phyloP scores from a whole-genome alignment of 1,140 invertebrate genomes.

The Bathynomus jamesi region DNA sequence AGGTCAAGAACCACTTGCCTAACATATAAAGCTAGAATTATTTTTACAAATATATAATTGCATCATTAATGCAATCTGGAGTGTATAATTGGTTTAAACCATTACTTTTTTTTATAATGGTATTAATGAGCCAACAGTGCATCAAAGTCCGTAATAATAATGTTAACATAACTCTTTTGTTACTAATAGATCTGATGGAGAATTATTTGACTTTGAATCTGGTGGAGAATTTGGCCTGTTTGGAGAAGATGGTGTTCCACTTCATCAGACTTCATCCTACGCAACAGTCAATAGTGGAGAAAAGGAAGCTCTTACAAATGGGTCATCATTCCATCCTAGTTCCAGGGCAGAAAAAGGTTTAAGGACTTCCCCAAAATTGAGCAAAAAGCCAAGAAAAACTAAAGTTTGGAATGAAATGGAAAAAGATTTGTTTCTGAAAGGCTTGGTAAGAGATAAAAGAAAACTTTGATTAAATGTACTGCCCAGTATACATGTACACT shows the following conservation, averaged over 20 bases:
- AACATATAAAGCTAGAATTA: too few relatives aligned
- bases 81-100: too few relatives aligned
- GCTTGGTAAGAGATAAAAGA: conserved; percentile 23
- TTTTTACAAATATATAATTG: too few relatives aligned
- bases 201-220: conserved; percentile 31
- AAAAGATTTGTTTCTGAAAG: conserved; percentile 25
- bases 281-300: conserved; percentile 5
- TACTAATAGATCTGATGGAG: too few relatives aligned
- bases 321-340: neutral
- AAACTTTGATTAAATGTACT: too few relatives aligned
- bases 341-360: conserved; percentile 1
- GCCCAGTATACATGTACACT: too few relatives aligned
- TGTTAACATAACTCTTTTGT: too few relatives aligned
- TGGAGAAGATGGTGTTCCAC: conserved; percentile 23
- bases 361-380: conserved; percentile 2
- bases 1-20: too few relatives aligned
- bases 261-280: conserved; percentile 11
- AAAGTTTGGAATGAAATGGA: conserved; percentile 22
- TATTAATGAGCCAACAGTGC: too few relatives aligned
- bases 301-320: neutral
- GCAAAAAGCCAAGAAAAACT: conserved; percentile 13
- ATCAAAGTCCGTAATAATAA: too few relatives aligned
- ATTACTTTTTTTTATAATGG: too few relatives aligned
- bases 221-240: conserved; percentile 26
- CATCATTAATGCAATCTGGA: too few relatives aligned